Conservation (phyloP, 2,888 invertebrate genomes). For the Glaucopsyche alexis region DNA sequence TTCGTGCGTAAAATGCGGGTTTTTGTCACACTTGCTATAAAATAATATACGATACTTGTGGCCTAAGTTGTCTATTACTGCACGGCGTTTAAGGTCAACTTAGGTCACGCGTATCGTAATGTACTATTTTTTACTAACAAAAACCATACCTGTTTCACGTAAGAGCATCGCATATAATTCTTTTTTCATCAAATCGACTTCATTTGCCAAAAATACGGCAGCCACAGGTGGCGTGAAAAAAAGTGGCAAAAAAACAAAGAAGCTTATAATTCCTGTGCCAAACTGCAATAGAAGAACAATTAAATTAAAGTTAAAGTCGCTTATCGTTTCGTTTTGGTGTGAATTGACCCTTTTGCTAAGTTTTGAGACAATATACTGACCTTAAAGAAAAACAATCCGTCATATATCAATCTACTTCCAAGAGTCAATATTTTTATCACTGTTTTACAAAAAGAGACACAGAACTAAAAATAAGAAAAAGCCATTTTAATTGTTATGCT, state of each 20-base stretch:
- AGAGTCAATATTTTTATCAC: background rate
- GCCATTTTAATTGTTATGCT: background rate
- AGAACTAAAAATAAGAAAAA: background rate
- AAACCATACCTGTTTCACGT: background rate
- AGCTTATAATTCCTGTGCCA: background rate
- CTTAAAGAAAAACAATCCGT: background rate
- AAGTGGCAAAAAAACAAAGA: background rate
- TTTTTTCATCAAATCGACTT: background rate
- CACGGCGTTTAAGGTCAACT: too few relatives aligned
- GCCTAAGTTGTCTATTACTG: too few relatives aligned
- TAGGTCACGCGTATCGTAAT: too few relatives aligned
- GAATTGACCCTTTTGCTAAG: background rate
- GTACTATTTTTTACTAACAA: background rate
- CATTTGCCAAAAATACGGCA: background rate
- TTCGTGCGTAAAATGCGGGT: too few relatives aligned
- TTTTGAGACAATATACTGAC: background rate
- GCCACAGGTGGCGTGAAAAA: background rate
- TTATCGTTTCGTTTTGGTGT: too few relatives aligned
- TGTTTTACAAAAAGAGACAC: background rate
- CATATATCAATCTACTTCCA: background rate
- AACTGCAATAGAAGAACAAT: background rate
- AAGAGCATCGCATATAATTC: background rate
- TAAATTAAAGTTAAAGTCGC: too few relatives aligned
- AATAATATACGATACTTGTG: too few relatives aligned
- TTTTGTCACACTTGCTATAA: too few relatives aligned